Percentiles rank a stretch among this genome's conserved stretches.
Conservation (phyloP, 2,888 invertebrate genomes). For the Suillia variegata region DNA sequence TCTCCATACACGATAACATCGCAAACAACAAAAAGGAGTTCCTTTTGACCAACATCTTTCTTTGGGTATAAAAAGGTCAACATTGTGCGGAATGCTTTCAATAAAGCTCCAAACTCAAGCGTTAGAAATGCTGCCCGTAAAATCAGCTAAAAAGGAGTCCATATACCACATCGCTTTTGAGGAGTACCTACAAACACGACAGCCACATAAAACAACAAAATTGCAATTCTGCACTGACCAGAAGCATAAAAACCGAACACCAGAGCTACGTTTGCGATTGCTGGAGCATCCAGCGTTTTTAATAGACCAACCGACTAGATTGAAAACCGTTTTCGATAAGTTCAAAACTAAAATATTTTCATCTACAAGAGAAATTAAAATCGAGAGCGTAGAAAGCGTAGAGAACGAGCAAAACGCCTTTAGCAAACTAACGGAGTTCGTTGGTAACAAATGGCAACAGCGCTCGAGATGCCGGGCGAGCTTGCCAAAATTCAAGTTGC, state of each 20-base stretch:
- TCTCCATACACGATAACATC: too few species aligned
- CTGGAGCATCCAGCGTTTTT: constrained; percentile 26
- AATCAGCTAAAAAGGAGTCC: neutral
- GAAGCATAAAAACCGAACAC: neutral
- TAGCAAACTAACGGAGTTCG: neutral
- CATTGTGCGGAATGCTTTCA: too few species aligned
- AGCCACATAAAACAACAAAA: neutral
- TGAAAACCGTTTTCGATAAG: neutral
- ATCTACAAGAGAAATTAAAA: neutral
- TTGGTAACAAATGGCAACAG: neutral
- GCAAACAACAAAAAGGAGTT: too few species aligned
- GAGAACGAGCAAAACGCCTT: neutral
- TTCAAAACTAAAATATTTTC: neutral
- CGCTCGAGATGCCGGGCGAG: neutral
- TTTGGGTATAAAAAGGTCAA: too few species aligned
- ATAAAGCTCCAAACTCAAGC: neutral
- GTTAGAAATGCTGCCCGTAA: neutral
- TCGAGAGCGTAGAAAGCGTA: neutral
- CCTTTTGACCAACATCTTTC: too few species aligned
- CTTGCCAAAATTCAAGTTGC: constrained; percentile 6
- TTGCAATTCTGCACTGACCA: neutral
- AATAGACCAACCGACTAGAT: constrained; percentile 3
- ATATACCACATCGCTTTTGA: constrained; percentile 35
- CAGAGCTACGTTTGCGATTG: constrained; percentile 24
- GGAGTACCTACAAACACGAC: constrained; percentile 24